Base-by-base conservation (phyloP, 2,113 vertebrate species). In the Halcyon malimbica region DNA sequence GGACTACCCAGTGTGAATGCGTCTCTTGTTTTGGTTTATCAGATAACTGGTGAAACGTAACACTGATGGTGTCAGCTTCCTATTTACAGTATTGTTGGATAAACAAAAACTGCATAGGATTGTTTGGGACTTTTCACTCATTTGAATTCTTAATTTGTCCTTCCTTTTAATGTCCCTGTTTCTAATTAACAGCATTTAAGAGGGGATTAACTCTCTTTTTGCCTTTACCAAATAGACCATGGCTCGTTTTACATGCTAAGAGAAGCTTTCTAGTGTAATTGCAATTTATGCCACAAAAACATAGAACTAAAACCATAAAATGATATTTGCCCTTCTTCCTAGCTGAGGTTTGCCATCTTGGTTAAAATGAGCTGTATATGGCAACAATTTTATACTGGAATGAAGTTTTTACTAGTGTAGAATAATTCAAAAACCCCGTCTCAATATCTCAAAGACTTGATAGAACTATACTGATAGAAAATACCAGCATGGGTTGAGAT, bases 121-220 rank as follows among this genome's bases (percentile, higher is more conserved):
- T 96, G 91, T 95, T 97, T 97, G 90, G 74, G 69, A 69, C 68
- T 95, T 96, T 96, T 94, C 69, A 78, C 79, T 96, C 76, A 96
- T 98, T 97, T 97, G 90, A 98, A 97, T 98, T 97, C 96, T 96
- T 97, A 96, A 97, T 97, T 96, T 96, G 76, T 89, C 91, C 65
- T 93, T 89, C 86, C 91, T 94, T 96, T 91, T 88, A 85, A 62
- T 37, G 48, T 90, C 64, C 50, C 97, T 98, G 97, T 91, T 98
- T 98, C 86, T 93, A 98, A 97, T 98, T 98, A 98, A 87, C 96
- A 96, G 92, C 29, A 85, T 73, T 90, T 93, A 95, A 96, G 83
- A 84, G 41, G 35, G 57, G 44, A 44, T 95, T 94, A 96, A 79
- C 81, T 89, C 89, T 67, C 75, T 62, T 92, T 83, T 74, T 81